phyloP scores from a whole-genome alignment of 2,888 invertebrate genomes.

The Emmelina monodactyla region DNA sequence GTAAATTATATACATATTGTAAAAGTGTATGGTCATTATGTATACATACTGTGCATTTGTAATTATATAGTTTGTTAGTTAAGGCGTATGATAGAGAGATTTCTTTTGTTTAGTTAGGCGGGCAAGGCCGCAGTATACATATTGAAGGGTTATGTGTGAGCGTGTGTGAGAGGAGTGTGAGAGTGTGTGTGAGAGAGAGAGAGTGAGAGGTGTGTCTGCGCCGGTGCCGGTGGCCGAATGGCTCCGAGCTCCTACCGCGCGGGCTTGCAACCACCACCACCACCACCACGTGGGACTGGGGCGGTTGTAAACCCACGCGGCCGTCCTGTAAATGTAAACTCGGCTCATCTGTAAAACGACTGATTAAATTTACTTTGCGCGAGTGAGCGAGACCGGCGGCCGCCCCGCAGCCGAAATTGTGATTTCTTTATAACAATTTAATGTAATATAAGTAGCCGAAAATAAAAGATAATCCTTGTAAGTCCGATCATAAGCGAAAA shows the following conservation, averaged over 20 bases:
- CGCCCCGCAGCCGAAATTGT: slow-evolving; percentile 45
- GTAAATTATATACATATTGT: slow-evolving; percentile 49
- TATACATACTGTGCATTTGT: slow-evolving; percentile 59
- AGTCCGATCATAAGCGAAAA: slow-evolving; percentile 54
- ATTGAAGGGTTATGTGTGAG: slow-evolving; percentile 16
- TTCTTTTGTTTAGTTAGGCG: slow-evolving; percentile 43
- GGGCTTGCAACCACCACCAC: too few relatives aligned
- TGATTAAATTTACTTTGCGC: slow-evolving; percentile 53
- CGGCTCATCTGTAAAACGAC: slow-evolving; percentile 50
- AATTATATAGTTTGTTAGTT: slow-evolving; percentile 58
- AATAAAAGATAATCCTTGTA: slow-evolving; percentile 57
- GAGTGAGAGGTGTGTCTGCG: slow-evolving; percentile 15
- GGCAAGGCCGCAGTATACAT: slow-evolving; percentile 26
- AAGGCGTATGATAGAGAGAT: slow-evolving; percentile 50
- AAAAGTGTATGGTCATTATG: slow-evolving; percentile 54
- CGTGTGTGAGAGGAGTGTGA: slow-evolving; percentile 15
- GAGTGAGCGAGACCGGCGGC: slow-evolving; percentile 25
- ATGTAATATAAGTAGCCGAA: slow-evolving; percentile 62
- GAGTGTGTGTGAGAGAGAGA: too few relatives aligned
- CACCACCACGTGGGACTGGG: not conserved
- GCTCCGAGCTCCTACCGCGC: not conserved
- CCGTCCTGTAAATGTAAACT: slow-evolving; percentile 33
- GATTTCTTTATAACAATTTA: slow-evolving; percentile 64
- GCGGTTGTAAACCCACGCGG: slow-evolving; percentile 1
- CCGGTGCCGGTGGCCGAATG: slow-evolving; percentile 5